Evolutionary conservation across 1,140 invertebrate genomes (phyloP), one percentile per base, ranked within the genome.

Genomic region (Pectinophora gossypiella): DNA sequence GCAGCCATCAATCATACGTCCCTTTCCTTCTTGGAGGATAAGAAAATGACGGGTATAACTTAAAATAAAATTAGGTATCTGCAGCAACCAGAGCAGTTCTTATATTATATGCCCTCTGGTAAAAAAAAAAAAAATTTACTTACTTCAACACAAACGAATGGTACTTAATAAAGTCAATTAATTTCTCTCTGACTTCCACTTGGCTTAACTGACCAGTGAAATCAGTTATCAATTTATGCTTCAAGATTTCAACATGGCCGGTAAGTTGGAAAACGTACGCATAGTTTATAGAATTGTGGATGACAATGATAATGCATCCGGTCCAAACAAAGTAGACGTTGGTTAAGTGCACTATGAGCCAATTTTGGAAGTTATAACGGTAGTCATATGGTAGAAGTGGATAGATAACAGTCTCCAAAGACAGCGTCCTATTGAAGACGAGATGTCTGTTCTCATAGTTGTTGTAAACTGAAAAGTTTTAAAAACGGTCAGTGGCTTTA

Each of bases 301-400:
- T 48, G 10, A 57, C 50, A n/a, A 76, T 56, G 4, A 60, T 43
- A 5, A 48, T 42, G 9, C 64, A 58, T 1, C 52, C 68, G 27
- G 32, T 54, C 1, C 21, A 45, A 2, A 57, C 51, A 2, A 64
- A 15, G 19, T 70, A 60, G 13, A 22, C 22, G 36, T 69, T 69
- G 0, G 67, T 27, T 1, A 16, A 27, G 35, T 76, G 66, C 9
- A 72, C 36, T 3, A 61, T 23, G 5, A 64, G 18, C 64, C 64
- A 76, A 6, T 64, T 62, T 6, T 23, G 38, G 16, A 54, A 64
- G 43, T 69, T 61, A 32, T 72, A 68, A 13, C 55, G 56, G 4
- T 76, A 73, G 22, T 76, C 75, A 18, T 70, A 64, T 7, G 72
- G 75, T 51, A 62, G 54, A 62, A 63, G 68, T n/a, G 73, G 19